Base-by-base conservation (phyloP, 2,797 vertebrate species). In the Manis crassicaudata region DNA sequence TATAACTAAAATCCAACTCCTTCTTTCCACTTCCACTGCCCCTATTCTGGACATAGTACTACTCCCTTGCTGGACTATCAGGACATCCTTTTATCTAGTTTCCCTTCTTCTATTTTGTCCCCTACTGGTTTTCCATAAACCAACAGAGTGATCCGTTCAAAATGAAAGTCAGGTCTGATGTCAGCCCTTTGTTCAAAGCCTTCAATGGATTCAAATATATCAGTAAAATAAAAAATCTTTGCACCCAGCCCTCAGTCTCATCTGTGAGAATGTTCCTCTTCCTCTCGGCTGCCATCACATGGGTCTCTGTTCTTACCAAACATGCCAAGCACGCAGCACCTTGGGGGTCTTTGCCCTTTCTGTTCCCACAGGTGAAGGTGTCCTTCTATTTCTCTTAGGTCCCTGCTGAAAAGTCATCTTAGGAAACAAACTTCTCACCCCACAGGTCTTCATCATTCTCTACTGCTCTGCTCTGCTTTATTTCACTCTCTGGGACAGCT, bases 161-260 rank as follows among this genome's bases (percentile, higher is more conserved):
- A 81, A 60, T 67, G 50, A 27, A 92, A 92, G 62, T n/a, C 17
- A 46, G 60, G 50, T 92, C 46, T 46, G 25, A 76, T 87, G 56
- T 7, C 6, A 37, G 20, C 3, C 0, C 79, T 86, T 83, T 95
- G 13, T 81, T 92, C 3, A 67, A 67, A 73, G 13, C 1, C 16
- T 58, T 88, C 50, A 35, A 29, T 14, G 3, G 11, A 81, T 81
- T 50, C 18, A 88, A 29, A 88, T 65, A 63, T 81, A 54, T 40
- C 43, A 95, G n/a, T 68, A 63, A 77, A 97, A 56, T 52, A 58
- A 3, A 68, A 56, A 93, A 43, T 63, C 60, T 89, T 92, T 46
- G n/a, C 5, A 21, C 4, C 2, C 12, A 62, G 27, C 6, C 65
- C 52, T 81, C 60, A 81, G 16, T 50, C 67, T 79, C 40, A 65